Base-by-base conservation (phyloP, 2,113 vertebrate genomes). In the Cyprinodon variegatus region DNA sequence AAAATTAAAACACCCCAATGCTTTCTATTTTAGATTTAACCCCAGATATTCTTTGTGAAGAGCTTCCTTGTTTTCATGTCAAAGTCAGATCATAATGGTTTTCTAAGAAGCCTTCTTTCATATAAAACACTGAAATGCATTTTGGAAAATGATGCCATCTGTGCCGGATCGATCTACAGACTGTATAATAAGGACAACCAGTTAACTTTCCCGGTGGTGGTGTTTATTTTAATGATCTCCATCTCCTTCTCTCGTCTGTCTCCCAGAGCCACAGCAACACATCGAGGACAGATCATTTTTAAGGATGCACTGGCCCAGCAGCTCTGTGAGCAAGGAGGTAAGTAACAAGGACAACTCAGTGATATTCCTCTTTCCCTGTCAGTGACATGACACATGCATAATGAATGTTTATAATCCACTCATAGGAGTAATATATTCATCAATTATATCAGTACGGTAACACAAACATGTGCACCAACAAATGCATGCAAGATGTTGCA, bases 301-400 rank as follows among this genome's bases (percentile, higher is more conserved):
- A 99, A 99, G 94, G 98, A 99, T 93, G 96, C 97, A 72, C 94
- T 99, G 94, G 98, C 97, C 83, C 97, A 98, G 86, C 98, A 99
- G 85, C 91, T 99, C 69, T 99, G 98, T 92, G 98, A 99, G 91
- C 96, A 97, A 83, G 98, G 98, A 97, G 97, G 98, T 99, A 93
- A 96, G 90, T 84, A 59, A 43, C 39, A 63, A 53, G 39, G 46
- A 71, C n/a, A 5, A 68, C 59, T 46, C 65, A 65, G 22, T 20
- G 3, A 22, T 41, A 14, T 40, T 22, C 53, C 14, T 57, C 71
- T 41, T n/a, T 48, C 53, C 10, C 53, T 13, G 12, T 74, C 36
- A 1, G 40, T 68, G 61, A 61, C 71, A 73, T 59, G 57, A 61
- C 40, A 62, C n/a, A 29, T 78, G 70, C 64, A 68, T 77, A 61